A percentile compares a stretch with the other conserved stretches of the same genome.
phyloP scores from a whole-genome alignment of 2,797 vertebrate species.

The Peromyscus nudipes region DNA sequence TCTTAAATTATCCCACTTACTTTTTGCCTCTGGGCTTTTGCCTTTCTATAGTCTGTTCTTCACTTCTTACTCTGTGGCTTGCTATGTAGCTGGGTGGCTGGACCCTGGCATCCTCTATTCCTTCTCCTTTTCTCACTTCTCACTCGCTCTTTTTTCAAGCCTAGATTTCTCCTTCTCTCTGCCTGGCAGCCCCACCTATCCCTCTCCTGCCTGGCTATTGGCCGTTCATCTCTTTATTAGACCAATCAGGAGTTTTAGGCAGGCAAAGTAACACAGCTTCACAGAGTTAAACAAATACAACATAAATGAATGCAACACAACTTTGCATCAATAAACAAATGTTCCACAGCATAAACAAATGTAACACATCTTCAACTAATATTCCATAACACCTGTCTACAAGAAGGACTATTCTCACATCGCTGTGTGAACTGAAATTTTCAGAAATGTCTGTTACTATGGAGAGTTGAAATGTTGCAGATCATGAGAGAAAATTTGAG shows the following conservation, averaged over 20 bases:
- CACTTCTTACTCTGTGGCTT: not conserved
- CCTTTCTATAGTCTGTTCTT: not conserved
- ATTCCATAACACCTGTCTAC: not conserved
- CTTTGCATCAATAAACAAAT: not conserved
- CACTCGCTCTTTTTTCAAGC: too few species aligned
- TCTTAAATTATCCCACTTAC: not conserved
- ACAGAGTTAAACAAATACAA: not conserved
- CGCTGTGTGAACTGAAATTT: not conserved
- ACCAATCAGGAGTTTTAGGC: not conserved
- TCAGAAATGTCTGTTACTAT: not conserved
- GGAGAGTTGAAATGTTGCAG: not conserved
- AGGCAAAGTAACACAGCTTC: not conserved
- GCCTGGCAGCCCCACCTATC: not conserved
- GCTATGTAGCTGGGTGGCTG: not conserved
- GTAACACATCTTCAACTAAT: not conserved
- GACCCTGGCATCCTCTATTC: not conserved
- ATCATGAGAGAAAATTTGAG: not conserved
- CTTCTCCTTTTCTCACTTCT: too few species aligned
- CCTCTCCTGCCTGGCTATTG: not conserved
- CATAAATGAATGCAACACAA: not conserved
- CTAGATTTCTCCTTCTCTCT: not conserved
- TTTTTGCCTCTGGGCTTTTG: not conserved
- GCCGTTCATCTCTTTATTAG: accelerated
- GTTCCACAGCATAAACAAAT: not conserved
- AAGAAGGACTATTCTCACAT: not conserved